Evolutionary conservation across 1,140 invertebrate genomes (phyloP).

Genomic region (Kradibia gibbosae): DNA sequence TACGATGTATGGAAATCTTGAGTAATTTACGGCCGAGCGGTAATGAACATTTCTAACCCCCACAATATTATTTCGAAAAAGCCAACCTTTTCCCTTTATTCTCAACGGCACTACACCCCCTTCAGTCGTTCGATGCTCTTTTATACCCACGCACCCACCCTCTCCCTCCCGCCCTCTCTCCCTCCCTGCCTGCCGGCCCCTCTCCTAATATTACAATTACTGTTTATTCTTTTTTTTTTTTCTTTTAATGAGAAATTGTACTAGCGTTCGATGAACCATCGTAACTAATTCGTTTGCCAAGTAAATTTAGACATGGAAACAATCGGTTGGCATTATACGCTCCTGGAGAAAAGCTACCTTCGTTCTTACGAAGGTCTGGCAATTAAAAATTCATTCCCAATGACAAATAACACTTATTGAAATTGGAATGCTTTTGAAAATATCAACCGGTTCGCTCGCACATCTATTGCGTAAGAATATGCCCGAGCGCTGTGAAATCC

Average conservation of each 20-base stretch:
- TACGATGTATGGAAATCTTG: slow-evolving; percentile 3
- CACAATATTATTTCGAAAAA: background rate
- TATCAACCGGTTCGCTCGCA: background rate
- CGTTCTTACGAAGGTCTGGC: background rate
- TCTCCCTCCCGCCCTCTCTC: too few relatives aligned
- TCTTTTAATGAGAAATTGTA: too few relatives aligned
- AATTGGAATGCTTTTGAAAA: background rate
- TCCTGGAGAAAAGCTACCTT: background rate
- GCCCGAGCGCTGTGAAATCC: background rate
- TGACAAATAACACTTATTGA: background rate
- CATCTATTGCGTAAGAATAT: slow-evolving; percentile 8
- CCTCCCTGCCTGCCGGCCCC: too few relatives aligned
- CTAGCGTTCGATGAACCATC: too few relatives aligned
- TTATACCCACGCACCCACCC: too few relatives aligned
- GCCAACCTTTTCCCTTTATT: background rate
- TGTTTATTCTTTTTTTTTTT: too few relatives aligned
- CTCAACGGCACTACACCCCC: too few relatives aligned
- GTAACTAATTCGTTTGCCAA: too few relatives aligned
- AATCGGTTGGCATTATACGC: too few relatives aligned
- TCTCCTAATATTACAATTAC: too few relatives aligned
- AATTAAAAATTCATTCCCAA: background rate
- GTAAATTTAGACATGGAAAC: too few relatives aligned
- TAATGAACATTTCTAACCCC: background rate
- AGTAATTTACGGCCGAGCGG: background rate
- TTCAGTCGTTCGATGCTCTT: too few relatives aligned